Conservation (phyloP, 2,797 vertebrate species). For the Coregonus sp. region DNA sequence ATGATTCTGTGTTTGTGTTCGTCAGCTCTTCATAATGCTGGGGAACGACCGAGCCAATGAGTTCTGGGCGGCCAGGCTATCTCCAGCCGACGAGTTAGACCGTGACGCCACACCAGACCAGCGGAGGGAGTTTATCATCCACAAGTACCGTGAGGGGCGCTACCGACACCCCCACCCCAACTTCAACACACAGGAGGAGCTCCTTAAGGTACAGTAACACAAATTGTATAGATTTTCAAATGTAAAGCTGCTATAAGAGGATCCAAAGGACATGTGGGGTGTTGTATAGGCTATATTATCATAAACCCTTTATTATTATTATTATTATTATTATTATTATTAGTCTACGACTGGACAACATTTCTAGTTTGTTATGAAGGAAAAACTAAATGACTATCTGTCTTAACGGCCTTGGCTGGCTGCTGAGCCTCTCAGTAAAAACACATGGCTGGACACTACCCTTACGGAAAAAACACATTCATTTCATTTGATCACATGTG, state of each 20-base stretch:
- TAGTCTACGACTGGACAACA: too few species aligned
- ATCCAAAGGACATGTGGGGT: background rate
- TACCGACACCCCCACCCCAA: conserved; percentile 83
- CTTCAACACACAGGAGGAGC: conserved; percentile 81
- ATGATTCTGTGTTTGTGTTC: conserved; percentile 11
- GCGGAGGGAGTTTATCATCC: conserved; percentile 85
- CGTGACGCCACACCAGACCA: conserved; percentile 78
- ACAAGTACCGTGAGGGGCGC: conserved; percentile 87
- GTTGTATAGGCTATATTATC: too few species aligned
- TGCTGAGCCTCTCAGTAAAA: background rate
- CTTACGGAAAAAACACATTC: too few species aligned
- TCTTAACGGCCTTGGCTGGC: too few species aligned
- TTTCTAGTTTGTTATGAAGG: too few species aligned
- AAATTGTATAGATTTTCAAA: background rate
- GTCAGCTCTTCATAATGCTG: conserved; percentile 92
- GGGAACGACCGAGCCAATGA: conserved; percentile 93
- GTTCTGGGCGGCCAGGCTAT: conserved; percentile 85
- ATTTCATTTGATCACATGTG: too few species aligned
- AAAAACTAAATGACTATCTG: too few species aligned
- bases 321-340: too few species aligned
- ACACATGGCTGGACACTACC: background rate
- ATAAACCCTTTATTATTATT: too few species aligned
- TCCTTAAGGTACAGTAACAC: conserved; percentile 83
- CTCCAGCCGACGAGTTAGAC: conserved; percentile 73
- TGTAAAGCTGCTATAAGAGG: background rate